Evolutionary conservation across 2,797 vertebrate genomes (phyloP).

Genomic region (Lacerta bilineata): DNA sequence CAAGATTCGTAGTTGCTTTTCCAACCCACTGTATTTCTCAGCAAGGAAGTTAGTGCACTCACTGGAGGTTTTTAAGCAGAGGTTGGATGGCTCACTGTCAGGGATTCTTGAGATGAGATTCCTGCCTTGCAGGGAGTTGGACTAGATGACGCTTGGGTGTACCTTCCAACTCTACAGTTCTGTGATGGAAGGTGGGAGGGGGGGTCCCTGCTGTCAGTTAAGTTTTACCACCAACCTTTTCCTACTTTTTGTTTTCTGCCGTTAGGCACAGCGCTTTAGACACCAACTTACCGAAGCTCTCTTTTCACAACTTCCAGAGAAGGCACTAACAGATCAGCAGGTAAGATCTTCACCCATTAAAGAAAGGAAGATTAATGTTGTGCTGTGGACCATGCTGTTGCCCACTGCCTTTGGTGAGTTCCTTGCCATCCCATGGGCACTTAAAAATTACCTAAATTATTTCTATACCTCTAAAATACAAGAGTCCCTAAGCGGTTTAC

Average conservation of each 20-base stretch:
- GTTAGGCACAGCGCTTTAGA: slow-evolving; percentile 81
- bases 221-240: too few relatives aligned
- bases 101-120: not conserved
- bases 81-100: not conserved
- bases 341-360: slow-evolving; percentile 56
- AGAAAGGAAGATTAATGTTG: too few relatives aligned
- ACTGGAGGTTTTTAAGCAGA: too few relatives aligned
- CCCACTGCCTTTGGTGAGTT: too few relatives aligned
- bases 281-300: slow-evolving; percentile 72
- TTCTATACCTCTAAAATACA: too few relatives aligned
- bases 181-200: not conserved
- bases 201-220: slow-evolving; percentile 59
- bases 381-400: too few relatives aligned
- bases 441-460: too few relatives aligned
- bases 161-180: not conserved
- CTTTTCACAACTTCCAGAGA: slow-evolving; percentile 56
- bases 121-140: not conserved
- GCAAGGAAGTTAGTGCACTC: not conserved
- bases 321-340: slow-evolving; percentile 74
- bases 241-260: not conserved
- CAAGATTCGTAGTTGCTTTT: too few relatives aligned
- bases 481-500: too few relatives aligned
- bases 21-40: not conserved
- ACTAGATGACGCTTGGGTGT: not conserved
- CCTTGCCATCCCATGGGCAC: too few relatives aligned